Percentiles rank a stretch among this genome's conserved stretches.
phyloP scores from a whole-genome alignment of 2,113 vertebrate genomes.

The Polypterus bichir region DNA sequence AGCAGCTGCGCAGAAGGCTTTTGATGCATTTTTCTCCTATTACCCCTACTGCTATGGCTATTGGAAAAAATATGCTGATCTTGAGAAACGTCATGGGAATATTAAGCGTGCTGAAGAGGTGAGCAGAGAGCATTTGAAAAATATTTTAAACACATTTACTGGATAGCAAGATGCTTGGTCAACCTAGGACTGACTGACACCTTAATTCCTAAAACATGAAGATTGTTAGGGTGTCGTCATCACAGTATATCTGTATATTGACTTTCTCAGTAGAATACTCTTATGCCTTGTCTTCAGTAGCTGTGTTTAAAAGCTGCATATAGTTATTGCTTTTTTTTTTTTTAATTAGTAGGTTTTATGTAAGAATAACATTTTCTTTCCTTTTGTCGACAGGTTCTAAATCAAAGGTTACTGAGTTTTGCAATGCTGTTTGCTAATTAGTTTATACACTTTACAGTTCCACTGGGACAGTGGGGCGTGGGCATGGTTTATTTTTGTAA shows the following conservation, averaged over 20 bases:
- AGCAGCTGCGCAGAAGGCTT: constrained; percentile 68
- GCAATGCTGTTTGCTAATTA: constrained; percentile 42
- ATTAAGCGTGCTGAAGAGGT: constrained; percentile 90
- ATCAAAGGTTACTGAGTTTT: constrained; percentile 75
- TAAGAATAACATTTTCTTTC: constrained; percentile 68
- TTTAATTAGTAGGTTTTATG: constrained; percentile 47
- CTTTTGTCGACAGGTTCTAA: constrained; percentile 78
- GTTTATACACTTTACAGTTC: constrained; percentile 57
- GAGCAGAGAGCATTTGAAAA: constrained; percentile 35
- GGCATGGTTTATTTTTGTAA: constrained; percentile 56
- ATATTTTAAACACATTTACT: constrained; percentile 12
- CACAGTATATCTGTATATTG: too few species aligned
- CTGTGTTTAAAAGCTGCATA: constrained; percentile 1
- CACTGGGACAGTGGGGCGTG: constrained; percentile 74
- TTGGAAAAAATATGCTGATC: constrained; percentile 97
- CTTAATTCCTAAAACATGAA: too few species aligned
- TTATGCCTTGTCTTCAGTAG: constrained; percentile 11
- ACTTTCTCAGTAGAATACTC: too few species aligned
- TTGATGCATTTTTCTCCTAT: constrained; percentile 83
- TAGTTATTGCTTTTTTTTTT: constrained; percentile 39
- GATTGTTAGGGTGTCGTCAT: too few species aligned
- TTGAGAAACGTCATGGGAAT: constrained; percentile 79
- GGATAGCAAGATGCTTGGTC: not conserved
- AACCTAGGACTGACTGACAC: too few species aligned
- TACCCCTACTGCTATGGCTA: constrained; percentile 98